A percentile compares a stretch with the other conserved stretches of the same genome.
phyloP scores from a whole-genome alignment of 2,113 vertebrate genomes.

The Indicator indicator region DNA sequence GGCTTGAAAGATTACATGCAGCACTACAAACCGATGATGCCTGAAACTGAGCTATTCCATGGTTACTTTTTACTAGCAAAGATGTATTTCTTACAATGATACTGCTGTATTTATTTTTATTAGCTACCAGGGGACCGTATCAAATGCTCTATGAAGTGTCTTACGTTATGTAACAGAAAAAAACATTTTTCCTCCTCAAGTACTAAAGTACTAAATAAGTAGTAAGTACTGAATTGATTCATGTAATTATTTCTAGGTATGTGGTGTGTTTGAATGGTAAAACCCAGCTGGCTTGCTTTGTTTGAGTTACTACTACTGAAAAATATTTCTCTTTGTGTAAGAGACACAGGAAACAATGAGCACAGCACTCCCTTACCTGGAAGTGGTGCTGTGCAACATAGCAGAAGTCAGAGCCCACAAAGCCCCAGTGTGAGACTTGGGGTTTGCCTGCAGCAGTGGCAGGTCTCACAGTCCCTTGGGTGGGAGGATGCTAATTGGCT shows the following conservation, averaged over 20 bases:
- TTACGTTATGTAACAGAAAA: neutral
- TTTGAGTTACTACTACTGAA: neutral
- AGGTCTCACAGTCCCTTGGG: fast-evolving
- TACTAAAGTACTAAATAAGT: too few relatives aligned
- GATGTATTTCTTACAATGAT: neutral
- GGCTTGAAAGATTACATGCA: neutral
- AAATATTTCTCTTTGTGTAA: fast-evolving
- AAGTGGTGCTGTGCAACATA: neutral
- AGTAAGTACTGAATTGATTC: neutral
- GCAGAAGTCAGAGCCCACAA: neutral
- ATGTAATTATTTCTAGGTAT: neutral
- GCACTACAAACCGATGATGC: neutral
- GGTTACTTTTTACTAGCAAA: neutral
- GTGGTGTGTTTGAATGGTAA: neutral
- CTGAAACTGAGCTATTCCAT: neutral
- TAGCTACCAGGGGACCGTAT: neutral
- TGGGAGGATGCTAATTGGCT: neutral
- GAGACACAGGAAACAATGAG: neutral
- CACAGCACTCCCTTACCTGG: neutral
- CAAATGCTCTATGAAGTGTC: fast-evolving
- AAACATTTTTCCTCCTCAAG: neutral
- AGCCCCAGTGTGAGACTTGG: neutral
- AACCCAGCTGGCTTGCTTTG: neutral
- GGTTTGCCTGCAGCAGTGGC: neutral
- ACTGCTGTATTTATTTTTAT: neutral